Evolutionary conservation across 2,888 invertebrate species (phyloP), one percentile per base, ranked within the genome.

Genomic region (Rhopalosiphum nymphaeae): DNA sequence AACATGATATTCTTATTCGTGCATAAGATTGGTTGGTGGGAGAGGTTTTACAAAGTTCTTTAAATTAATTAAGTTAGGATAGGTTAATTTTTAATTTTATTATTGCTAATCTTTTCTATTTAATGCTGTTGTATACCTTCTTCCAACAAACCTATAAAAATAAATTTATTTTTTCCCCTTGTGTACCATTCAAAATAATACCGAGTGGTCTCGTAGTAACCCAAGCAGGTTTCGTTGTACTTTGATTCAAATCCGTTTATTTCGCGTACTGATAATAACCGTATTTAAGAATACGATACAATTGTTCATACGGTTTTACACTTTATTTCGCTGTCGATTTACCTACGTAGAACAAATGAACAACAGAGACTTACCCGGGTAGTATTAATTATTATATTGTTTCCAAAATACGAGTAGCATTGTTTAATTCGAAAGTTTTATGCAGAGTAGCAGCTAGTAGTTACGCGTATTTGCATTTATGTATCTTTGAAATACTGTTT

Each of bases 321-420:
- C 78, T 78, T 78, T 78, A 78, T 78, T 78, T 78, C 21, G 7
- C 36, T 78, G 78, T 78, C 78, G 78, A 78, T 78, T 78, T 78
- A 36, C 9, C 21, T 78, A 78, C 21, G 36, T 21, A 25, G 9
- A 36, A 78, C 36, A 78, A 36, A 78, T 36, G 36, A 78, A 36
- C 78, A 21, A 36, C 2, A 67, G 67, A 25, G 9, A 36, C 36
- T 9, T 78, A 36, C 36, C 11, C 78, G 21, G 21, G 36, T 21
- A 78, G 36, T 36, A 78, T 78, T 90, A 46, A 90, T 87, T 88
- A 49, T 88, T 88, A 21, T 88, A 10, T 53, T 78, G 78, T 78
- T 78, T 78, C 36, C 78, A 78, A 78, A 78, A 78, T 9, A 78
- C 78, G 78, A 78, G 9, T 78, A 36, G 78, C 36, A 36, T 78